Evolutionary conservation across 2,113 vertebrate species (phyloP).

Genomic region (Pedionomus torquatus): DNA sequence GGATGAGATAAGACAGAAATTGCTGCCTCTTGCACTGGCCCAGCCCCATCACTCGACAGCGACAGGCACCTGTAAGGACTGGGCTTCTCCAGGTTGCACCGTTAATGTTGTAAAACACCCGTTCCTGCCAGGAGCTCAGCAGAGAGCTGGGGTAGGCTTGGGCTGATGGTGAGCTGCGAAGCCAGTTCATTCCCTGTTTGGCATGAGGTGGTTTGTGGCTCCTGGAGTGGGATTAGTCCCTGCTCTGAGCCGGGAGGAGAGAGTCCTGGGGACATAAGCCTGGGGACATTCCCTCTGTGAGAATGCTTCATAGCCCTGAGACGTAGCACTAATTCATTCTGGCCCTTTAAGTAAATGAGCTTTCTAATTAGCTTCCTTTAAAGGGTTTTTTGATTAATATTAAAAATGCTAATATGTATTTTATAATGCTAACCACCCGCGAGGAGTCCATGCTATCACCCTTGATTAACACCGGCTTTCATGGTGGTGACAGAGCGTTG

Average conservation of each 20-base stretch:
- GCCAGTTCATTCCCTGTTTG: neutral
- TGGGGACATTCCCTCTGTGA: neutral
- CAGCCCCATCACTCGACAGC: rapidly evolving
- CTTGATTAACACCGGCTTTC: neutral
- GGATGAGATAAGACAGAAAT: neutral
- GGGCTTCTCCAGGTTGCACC: neutral
- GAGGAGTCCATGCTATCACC: neutral
- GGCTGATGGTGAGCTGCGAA: neutral
- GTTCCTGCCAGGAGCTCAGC: rapidly evolving
- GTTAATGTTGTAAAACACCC: rapidly evolving
- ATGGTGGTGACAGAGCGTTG: neutral
- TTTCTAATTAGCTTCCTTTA: slow-evolving; percentile 3
- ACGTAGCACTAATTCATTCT: neutral
- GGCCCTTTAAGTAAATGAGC: slow-evolving; percentile 6
- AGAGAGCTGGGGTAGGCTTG: neutral
- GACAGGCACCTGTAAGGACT: neutral
- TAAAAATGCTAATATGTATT: slow-evolving; percentile 39
- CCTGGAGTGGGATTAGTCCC: neutral
- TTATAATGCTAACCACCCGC: neutral
- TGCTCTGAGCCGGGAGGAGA: neutral
- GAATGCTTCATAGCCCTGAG: neutral
- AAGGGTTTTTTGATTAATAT: slow-evolving; percentile 29
- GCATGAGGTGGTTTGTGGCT: neutral
- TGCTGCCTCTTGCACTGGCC: rapidly evolving
- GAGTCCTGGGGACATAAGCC: rapidly evolving